Evolutionary conservation across 2,113 vertebrate species (phyloP).

Genomic region (Lepus timidus): DNA sequence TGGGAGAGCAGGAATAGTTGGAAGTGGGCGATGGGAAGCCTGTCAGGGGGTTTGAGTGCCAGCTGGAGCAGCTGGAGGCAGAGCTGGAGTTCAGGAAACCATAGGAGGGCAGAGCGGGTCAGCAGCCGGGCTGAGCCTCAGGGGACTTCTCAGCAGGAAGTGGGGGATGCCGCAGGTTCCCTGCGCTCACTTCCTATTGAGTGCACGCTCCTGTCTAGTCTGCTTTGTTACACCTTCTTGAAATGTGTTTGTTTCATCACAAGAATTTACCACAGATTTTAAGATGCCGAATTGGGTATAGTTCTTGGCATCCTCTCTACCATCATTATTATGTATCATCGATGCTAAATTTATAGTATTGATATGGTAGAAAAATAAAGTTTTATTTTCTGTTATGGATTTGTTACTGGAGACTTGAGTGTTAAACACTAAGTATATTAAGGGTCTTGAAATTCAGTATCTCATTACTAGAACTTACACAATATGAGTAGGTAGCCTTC

Average conservation of each 20-base stretch:
- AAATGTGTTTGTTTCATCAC: background rate
- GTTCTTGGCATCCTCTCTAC: background rate
- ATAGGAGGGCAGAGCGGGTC: background rate
- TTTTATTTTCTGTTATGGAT: background rate
- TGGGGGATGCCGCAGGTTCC: background rate
- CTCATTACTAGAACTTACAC: background rate
- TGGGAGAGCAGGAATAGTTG: background rate
- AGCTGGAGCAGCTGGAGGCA: background rate
- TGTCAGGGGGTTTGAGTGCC: background rate
- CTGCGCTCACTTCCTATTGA: background rate
- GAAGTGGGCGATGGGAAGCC: background rate
- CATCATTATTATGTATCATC: background rate
- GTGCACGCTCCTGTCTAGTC: background rate
- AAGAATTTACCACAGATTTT: background rate
- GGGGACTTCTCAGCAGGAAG: background rate
- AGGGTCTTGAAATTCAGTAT: background rate
- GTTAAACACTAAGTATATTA: background rate
- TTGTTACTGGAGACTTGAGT: slow-evolving; percentile 2
- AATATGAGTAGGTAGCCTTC: background rate
- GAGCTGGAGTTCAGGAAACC: background rate
- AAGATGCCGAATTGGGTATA: background rate
- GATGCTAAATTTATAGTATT: slow-evolving; percentile 4
- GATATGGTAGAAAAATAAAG: slow-evolving; percentile 19
- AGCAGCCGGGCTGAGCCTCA: background rate
- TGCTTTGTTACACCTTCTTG: background rate